phyloP scores from a whole-genome alignment of 2,113 vertebrate genomes.

The Typhlomys cinereus region DNA sequence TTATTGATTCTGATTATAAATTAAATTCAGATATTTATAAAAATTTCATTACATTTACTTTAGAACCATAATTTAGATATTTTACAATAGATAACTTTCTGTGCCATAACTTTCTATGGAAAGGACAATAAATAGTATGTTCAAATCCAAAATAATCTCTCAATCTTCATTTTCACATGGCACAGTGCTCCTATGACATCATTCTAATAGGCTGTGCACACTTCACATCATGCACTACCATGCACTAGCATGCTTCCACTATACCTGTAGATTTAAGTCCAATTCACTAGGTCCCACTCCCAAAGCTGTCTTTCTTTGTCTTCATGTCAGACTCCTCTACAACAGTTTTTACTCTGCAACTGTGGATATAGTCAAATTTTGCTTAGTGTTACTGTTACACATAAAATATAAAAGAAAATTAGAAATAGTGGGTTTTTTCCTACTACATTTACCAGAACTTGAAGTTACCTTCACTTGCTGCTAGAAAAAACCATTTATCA shows the following conservation, averaged over 20 bases:
- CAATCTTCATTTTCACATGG: background rate
- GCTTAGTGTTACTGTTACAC: background rate
- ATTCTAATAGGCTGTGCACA: background rate
- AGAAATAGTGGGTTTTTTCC: background rate
- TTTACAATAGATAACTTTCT: background rate
- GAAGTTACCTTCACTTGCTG: background rate
- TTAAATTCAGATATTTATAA: background rate
- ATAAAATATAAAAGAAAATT: background rate
- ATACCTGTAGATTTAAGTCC: background rate
- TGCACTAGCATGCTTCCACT: background rate
- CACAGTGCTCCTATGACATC: background rate
- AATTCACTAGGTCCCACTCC: background rate
- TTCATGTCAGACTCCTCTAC: background rate
- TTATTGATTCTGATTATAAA: background rate
- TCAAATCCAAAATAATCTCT: background rate
- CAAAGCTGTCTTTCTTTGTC: background rate
- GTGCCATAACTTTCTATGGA: background rate
- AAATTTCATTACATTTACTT: background rate
- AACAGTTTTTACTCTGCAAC: background rate
- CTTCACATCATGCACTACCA: background rate
- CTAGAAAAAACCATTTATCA: background rate
- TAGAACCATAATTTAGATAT: background rate
- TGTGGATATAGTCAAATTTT: background rate
- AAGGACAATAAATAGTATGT: background rate
- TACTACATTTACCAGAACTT: background rate